Evolutionary conservation across 1,140 invertebrate species (phyloP), one percentile per base, ranked within the genome.

Genomic region (Chrysoperla carnea): DNA sequence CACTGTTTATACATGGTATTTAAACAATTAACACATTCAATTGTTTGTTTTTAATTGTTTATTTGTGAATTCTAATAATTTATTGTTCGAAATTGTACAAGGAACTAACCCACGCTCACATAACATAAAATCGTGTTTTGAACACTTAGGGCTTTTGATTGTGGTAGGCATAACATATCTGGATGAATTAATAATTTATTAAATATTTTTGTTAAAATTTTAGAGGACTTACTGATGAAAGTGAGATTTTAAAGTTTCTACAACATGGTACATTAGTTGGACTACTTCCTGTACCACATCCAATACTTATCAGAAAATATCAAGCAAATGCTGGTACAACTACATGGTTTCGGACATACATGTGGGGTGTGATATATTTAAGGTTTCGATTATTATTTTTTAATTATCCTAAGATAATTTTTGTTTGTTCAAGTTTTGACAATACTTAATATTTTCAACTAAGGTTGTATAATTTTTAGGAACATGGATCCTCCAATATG

Each of bases 301-400:
- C 96, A 8, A 98, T 99, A 59, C 73, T 99, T 36, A 99, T 99
- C 50, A 70, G 96, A 48, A 95, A 97, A 67, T 99, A 99, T 69
- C 94, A 98, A 67, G 90, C 94, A 9, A 99, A 99, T 65, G 76
- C 81, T 37, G 94, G 92, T 29, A 99, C 96, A 2, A 94, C 93
- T 8, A 88, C 93, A 54, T 99, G 95, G 95, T 99, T 99, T 66
- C 69, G 93, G 40, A 99, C 93, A 1, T 99, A 98, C 58, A 92
- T 99, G 79, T 99, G 94, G 93, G 95, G 94, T 31, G 87, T 99
- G 15, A 96, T 99, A 50, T 99, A 98, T 67, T 72, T 99, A 43
- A 78, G 89, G 84, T 88, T 61, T 52, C 5, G 2, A 43, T 47
- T 40, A 8, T 37, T 43, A 39, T 31, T 46, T 31, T 28, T 39